Evolutionary conservation across 2,888 invertebrate genomes (phyloP).

Genomic region (Cremastinae sp.): DNA sequence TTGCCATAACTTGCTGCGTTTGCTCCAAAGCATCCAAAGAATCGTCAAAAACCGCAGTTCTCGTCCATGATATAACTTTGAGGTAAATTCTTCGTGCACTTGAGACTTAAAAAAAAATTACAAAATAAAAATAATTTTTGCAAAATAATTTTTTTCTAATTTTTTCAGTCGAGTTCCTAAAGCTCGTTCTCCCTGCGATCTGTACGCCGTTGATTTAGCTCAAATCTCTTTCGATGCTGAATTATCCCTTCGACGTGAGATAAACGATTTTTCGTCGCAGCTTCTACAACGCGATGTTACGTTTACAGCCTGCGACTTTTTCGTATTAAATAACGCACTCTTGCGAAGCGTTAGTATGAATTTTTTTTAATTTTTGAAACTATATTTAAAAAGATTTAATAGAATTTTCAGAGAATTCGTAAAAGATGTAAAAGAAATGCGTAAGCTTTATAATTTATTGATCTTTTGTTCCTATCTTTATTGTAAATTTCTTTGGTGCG

Average conservation of each 20-base stretch:
- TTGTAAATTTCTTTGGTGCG: conserved; percentile 2
- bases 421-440: no score
- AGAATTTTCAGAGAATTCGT: no score
- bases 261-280: conserved; percentile 71
- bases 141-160: conserved; percentile 19
- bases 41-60: conserved; percentile 66
- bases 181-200: conserved; percentile 58
- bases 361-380: no score
- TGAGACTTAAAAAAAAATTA: not conserved
- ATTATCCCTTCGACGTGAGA: conserved; percentile 65
- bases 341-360: conserved; percentile 68
- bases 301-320: conserved; percentile 73
- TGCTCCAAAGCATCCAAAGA: conserved; percentile 67
- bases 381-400: no score
- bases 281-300: conserved; percentile 65
- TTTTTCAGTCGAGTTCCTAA: conserved; percentile 56
- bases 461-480: conserved; percentile 12
- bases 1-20: conserved; percentile 68
- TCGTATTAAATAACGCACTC: conserved; percentile 70
- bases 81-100: conserved; percentile 49
- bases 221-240: conserved; percentile 60
- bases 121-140: not conserved
- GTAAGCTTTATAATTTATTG: not conserved
- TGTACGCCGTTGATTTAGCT: conserved; percentile 58
- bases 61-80: conserved; percentile 64